Evolutionary conservation across 2,888 invertebrate genomes (phyloP), one percentile per base, ranked within the genome.

Genomic region (Axea sp.): DNA sequence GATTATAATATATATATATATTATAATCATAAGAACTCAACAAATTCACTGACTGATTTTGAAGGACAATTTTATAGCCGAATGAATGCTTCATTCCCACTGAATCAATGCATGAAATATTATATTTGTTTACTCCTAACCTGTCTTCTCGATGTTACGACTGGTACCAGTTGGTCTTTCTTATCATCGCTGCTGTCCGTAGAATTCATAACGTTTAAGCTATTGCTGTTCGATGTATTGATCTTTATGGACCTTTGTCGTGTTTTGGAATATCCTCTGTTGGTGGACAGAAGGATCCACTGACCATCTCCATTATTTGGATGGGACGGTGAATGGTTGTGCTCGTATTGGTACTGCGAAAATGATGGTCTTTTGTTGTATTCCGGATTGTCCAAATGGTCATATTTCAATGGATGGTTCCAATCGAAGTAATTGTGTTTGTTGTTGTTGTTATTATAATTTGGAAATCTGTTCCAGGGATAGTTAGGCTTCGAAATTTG

Each of bases 251-350:
- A 88, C 37, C 89, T 83, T 69, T 88, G 87, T 11, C 87, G 78
- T 1, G 85, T 80, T 26, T 87, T 87, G 0, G 87, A 83, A 81
- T 93, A 94, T 0, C 94, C 94, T 87, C 93, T 93, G 6, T 94
- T 94, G 1, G 94, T 93, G 0, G 94, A 94, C 3, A 94, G 86
- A 1, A 94, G 87, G 1, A 94, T 91, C 94, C 94, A 94, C 78
- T 94, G 92, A 0, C 94, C 94, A 68, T 94, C 92, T 0, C 93
- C 92, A 69, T 89, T 89, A 0, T 90, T 89, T 0, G 93, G 93
- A 83, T 92, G 90, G 1, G 90, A 89, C 1, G 88, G 86, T 0
- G 91, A 90, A 80, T 91, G 90, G 47, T 80, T 82, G 19, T 62
- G 72, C 22, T 64, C 67, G 68, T 87, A 86, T 9, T 85, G 82